Conservation (phyloP, 2,888 invertebrate genomes). For the Gordius sp. region DNA sequence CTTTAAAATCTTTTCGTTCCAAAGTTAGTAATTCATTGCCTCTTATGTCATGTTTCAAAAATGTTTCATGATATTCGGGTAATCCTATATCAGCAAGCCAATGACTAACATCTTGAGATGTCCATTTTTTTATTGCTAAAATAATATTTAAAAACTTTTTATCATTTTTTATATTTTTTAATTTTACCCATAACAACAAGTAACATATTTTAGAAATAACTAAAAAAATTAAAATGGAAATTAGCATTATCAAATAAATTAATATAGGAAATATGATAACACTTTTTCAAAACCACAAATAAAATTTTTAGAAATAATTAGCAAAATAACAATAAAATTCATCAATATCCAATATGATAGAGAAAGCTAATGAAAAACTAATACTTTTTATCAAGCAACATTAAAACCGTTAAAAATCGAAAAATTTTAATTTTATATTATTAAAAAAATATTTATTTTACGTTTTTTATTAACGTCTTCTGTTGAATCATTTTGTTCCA, state of each 20-base stretch:
- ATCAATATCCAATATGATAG: no score
- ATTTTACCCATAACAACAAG: conserved; percentile 9
- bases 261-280: no score
- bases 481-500: background rate
- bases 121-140: conserved; percentile 37
- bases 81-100: conserved; percentile 71
- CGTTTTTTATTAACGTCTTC: background rate
- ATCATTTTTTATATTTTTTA: conserved; percentile 10
- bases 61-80: conserved; percentile 64
- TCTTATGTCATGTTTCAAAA: conserved; percentile 62
- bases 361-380: background rate
- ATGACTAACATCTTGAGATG: conserved; percentile 55
- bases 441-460: background rate
- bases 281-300: no score
- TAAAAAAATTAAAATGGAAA: no score
- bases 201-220: background rate
- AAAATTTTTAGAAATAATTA: no score
- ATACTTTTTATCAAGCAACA: background rate
- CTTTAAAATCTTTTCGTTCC: conserved; percentile 41
- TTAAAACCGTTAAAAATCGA: background rate
- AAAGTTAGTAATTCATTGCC: conserved; percentile 61
- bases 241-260: no score
- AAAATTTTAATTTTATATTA: background rate
- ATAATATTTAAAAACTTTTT: background rate
- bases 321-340: no score